Base-by-base conservation (phyloP, 2,797 vertebrate genomes). In the Tapera naevia region DNA sequence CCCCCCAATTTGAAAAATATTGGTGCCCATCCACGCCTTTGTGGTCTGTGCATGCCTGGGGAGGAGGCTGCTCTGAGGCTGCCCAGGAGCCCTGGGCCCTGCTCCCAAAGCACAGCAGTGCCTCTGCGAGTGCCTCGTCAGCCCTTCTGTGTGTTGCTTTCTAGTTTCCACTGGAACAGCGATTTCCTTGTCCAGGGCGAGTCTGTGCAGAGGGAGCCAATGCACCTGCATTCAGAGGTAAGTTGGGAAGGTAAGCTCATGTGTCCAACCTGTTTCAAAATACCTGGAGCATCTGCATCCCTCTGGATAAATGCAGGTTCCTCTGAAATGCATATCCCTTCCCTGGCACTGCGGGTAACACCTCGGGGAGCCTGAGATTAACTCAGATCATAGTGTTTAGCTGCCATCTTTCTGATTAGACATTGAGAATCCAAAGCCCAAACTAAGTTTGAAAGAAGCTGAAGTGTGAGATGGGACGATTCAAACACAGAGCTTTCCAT, bases 281-380 rank as follows among this genome's bases (percentile, higher is more conserved):
- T 8, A 17, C 72, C 50, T 33, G 60, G 14, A 9, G 56, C 37
- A 8, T 21, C 88, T 11, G 21, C 27, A 3, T 27, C 54, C 65
- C 33, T 62, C 66, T 9, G 32, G 48, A 8, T 35, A 4, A 37
- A 8, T 1, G 9, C 64, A 18, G 53, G 17, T 62, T 69, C 53
- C n/a, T 43, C 28, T 17, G 61, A 25, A 37, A 15, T 0, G 0
- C 2, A 0, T 1, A 0, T n/a, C 53, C 50, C 13, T 51, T 22
- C 79, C 7, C 9, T 30, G 51, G 19, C 6, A 1, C 56, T 18
- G 48, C 35, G 17, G 60, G 23, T 69, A 3, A 7, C 13, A 3
- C 35, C 46, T 27, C 1, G 6, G 43, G 23, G 48, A 23, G 2
- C 4, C 12, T 5, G 17, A 14, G 60, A 7, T 45, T 7, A 58